A percentile compares a stretch with the other conserved stretches of the same genome.
phyloP scores from a whole-genome alignment of 2,113 vertebrate genomes.

The Steatornis caripensis region DNA sequence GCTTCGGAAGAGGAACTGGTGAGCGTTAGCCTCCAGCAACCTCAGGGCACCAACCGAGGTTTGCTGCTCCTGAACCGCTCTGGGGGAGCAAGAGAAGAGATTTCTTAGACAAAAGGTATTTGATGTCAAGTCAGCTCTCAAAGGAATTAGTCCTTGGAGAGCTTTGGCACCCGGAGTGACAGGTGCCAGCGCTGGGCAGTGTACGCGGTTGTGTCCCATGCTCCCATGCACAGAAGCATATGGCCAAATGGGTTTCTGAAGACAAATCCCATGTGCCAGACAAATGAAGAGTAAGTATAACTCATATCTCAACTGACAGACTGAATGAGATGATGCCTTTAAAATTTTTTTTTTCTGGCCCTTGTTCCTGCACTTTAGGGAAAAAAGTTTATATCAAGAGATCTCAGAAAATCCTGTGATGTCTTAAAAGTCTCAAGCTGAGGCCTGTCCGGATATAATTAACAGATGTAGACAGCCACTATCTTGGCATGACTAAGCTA shows the following conservation, averaged over 20 bases:
- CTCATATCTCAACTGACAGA: not conserved
- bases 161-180: not conserved
- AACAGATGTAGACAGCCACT: slow-evolving; percentile 31
- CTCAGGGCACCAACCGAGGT: not conserved
- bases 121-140: not conserved
- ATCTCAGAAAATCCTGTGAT: not conserved
- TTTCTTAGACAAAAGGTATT: not conserved
- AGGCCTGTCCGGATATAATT: slow-evolving; percentile 32
- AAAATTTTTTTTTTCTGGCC: not conserved
- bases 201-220: no score
- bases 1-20: not conserved
- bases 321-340: rapidly evolving
- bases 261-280: not conserved
- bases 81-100: not conserved
- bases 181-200: no score
- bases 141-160: not conserved
- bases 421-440: slow-evolving; percentile 1
- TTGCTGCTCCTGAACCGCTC: not conserved
- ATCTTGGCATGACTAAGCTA: slow-evolving; percentile 50
- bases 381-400: not conserved
- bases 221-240: no score
- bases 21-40: not conserved
- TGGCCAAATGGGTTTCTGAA: not conserved
- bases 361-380: not conserved
- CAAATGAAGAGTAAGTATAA: not conserved